Base-by-base conservation (phyloP, 2,888 invertebrate genomes). In the Cephus pygmeus region DNA sequence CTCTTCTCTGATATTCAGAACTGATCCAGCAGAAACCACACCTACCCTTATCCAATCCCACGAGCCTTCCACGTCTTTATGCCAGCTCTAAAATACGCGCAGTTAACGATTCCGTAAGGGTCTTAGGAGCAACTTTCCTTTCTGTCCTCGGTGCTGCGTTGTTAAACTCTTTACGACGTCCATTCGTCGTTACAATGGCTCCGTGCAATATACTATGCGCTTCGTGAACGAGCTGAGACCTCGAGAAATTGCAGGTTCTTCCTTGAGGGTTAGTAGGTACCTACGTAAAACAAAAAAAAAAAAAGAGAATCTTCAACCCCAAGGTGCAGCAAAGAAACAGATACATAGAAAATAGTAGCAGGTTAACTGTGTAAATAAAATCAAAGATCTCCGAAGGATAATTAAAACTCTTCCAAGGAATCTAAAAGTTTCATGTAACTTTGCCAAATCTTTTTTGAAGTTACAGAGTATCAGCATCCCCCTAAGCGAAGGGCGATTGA, bases 81-180 rank as follows among this genome's bases (percentile, higher is more conserved):
- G 85, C 84, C 88, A 81, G 84, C 80, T 85, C 85, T 88, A 85
- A 89, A 88, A 56, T 23, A 56, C 9, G 23, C 56, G 56, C 56
- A 56, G 56, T 56, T 56, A 56, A 56, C 56, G 56, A 56, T 56
- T 23, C 9, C 56, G 56, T 23, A 56, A 56, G 56, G 85, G 83
- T 85, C 85, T 88, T 88, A 86, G 84, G 85, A 83, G 85, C 87
- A 87, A 87, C 84, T 87, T 87, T 87, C 86, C 83, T 85, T 84
- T 86, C 87, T 85, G 79, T 80, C 81, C 80, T 78, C 83, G 82
- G 82, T 83, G 83, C 84, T 83, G 82, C 86, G 88, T 88, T 88
- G 88, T 89, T 89, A 89, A 89, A 89, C 87, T 88, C 88, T 89
- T 89, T 89, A 89, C 89, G 89, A 89, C 86, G 86, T 81, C 86